Evolutionary conservation across 2,888 invertebrate genomes (phyloP), one percentile per base, ranked within the genome.

Genomic region (Punctoribates punctum): DNA sequence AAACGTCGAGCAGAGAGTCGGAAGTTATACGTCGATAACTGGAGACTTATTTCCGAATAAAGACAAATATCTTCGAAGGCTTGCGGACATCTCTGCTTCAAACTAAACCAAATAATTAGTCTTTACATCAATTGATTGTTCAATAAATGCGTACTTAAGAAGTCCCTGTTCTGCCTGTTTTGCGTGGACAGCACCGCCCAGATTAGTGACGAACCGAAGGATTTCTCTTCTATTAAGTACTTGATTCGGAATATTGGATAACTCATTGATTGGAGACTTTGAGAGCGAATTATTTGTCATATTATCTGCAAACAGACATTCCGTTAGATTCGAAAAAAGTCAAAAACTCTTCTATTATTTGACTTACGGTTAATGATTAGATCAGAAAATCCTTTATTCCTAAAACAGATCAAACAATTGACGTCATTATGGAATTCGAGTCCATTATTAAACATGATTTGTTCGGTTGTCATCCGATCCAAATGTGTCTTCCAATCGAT

Each of bases 11-110:
- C 90, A 78, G 89, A 88, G 82, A 95, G 86, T 82, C 94, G 89
- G 84, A 93, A 95, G 62, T 91, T 90, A 83, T 90, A 91, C 75
- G 89, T 88, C 0, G 91, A 89, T 76, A 96, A 86, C 76, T 92
- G 86, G 78, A 89, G 89, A 83, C 92, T 91, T 17, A 95, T 90
- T 84, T 97, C 96, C 0, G 94, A 95, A 85, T 94, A 97, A 23
- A 96, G 88, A 84, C 97, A 97, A 77, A 92, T 86, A 83, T 94
- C 93, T 85, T 92, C 85, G 82, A 88, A 88, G 70, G 85, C 83
- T 78, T 83, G 82, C 1, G 87, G 85, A 81, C 85, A 86, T 80
- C 86, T 85, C 82, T 88, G 87, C 80, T 87, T 87, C 80, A 88
- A 82, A 78, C 79, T 80, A 34, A 78, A 67, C 38, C 25, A 20